Percentiles rank a stretch among this genome's conserved stretches.
Evolutionary conservation across 2,113 vertebrate genomes (phyloP).

Genomic region (Lepisosteus oculatus): DNA sequence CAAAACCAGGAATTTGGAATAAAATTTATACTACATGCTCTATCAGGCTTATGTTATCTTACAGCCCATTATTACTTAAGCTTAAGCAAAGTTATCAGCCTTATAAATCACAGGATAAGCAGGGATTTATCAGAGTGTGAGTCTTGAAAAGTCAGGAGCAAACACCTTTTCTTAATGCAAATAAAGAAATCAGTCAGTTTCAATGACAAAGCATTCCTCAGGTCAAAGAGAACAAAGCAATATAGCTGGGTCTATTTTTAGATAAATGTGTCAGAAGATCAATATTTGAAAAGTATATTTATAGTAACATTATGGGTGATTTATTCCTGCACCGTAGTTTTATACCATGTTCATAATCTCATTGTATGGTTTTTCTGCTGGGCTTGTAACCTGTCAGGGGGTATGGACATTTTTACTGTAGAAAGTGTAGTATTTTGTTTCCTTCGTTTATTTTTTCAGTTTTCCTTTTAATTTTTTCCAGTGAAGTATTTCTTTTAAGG

Average conservation of each 20-base stretch:
- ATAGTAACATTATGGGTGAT: constrained; percentile 25
- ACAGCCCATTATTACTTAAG: background rate
- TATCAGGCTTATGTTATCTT: background rate
- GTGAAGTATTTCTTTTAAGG: too few relatives aligned
- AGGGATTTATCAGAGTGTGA: background rate
- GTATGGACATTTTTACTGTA: background rate
- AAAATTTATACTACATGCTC: background rate
- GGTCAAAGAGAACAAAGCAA: background rate
- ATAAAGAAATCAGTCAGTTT: background rate
- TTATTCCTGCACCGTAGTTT: background rate
- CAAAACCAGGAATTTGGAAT: too few relatives aligned
- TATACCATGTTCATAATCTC: too few relatives aligned
- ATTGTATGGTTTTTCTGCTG: too few relatives aligned
- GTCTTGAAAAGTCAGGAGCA: background rate
- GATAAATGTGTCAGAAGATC: constrained; percentile 17
- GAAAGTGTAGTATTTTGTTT: too few relatives aligned
- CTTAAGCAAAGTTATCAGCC: background rate
- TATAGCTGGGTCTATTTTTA: constrained; percentile 39
- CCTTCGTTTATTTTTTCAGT: too few relatives aligned
- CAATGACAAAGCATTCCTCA: constrained; percentile 1
- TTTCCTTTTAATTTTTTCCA: too few relatives aligned
- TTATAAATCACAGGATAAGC: background rate
- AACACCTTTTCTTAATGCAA: background rate
- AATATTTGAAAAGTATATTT: constrained; percentile 16
- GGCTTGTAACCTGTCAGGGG: background rate